These are phyloP conservation scores for Psophia crepitans DNA, from an alignment of 2,113 vertebrate species.

Conservation along the genomic window DNA sequence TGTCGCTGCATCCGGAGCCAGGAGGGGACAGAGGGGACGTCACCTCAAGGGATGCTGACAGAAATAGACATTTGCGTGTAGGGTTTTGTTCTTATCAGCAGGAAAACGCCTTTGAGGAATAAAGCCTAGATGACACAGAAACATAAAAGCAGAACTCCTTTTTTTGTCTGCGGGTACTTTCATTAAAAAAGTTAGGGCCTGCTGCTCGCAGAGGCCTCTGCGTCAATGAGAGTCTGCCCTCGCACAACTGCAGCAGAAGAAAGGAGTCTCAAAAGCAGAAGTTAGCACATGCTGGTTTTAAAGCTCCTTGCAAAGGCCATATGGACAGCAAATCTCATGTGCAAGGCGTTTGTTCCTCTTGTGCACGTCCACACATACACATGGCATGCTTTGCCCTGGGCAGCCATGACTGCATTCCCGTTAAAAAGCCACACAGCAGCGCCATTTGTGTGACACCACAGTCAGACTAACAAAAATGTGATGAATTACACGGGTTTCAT, in stretches of 20 bases:
- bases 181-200: background rate
- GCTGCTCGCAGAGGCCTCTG: background rate
- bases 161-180: background rate
- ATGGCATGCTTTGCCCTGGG: background rate
- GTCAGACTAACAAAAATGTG: background rate
- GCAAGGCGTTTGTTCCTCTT: background rate
- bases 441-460: rapidly evolving
- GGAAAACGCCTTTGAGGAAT: conserved; percentile 19
- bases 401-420: background rate
- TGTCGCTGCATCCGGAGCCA: background rate
- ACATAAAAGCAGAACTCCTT: background rate
- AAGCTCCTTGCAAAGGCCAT: background rate
- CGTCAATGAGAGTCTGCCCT: background rate
- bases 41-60: background rate
- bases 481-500: background rate
- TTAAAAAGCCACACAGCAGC: background rate
- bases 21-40: background rate
- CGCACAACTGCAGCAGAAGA: background rate
- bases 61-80: background rate
- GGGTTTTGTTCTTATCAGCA: background rate
- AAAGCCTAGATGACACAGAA: conserved; percentile 21
- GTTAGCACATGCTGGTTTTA: rapidly evolving
- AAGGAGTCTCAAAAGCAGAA: background rate
- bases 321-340: background rate
- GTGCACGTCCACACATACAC: rapidly evolving